Conservation (phyloP, 30 jellyfish, hydroid and myxozoan genomes). For the Sanderia malayensis region DNA sequence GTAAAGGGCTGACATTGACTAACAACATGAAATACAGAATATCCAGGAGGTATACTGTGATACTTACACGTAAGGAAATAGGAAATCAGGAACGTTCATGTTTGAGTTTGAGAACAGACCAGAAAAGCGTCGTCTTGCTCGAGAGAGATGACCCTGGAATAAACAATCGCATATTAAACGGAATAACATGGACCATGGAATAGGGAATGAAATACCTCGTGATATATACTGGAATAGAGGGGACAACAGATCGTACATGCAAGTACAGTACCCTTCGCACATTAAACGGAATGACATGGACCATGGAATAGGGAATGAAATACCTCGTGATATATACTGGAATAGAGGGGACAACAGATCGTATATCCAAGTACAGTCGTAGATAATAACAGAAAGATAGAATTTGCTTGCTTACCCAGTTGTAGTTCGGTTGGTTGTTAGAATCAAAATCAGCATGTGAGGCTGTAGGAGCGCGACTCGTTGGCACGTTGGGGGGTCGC, state of each 20-base stretch:
- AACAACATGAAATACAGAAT: not conserved
- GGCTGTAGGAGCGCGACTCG: slow-evolving; percentile 23
- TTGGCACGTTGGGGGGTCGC: slow-evolving; percentile 45
- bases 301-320: too few species aligned
- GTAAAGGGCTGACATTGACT: not conserved
- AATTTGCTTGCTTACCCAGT: slow-evolving; percentile 34
- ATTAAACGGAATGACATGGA: too few species aligned
- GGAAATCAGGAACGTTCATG: slow-evolving; percentile 44
- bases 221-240: too few species aligned
- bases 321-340: too few species aligned
- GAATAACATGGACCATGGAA: too few species aligned
- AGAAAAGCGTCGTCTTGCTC: slow-evolving; percentile 55
- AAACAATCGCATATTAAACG: too few species aligned
- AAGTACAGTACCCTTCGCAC: too few species aligned
- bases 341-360: too few species aligned
- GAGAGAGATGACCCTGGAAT: slow-evolving; percentile 44
- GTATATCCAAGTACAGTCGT: too few species aligned
- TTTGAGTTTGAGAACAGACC: slow-evolving; percentile 41
- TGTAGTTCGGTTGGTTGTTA: slow-evolving; percentile 10
- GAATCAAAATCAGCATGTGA: slow-evolving; percentile 8
- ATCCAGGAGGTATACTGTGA: not conserved
- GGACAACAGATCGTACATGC: too few species aligned
- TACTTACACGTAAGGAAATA: slow-evolving; percentile 65
- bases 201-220: too few species aligned
- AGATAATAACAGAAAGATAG: not conserved